Evolutionary conservation across 2,888 invertebrate species (phyloP).

Genomic region (Phortica magna): DNA sequence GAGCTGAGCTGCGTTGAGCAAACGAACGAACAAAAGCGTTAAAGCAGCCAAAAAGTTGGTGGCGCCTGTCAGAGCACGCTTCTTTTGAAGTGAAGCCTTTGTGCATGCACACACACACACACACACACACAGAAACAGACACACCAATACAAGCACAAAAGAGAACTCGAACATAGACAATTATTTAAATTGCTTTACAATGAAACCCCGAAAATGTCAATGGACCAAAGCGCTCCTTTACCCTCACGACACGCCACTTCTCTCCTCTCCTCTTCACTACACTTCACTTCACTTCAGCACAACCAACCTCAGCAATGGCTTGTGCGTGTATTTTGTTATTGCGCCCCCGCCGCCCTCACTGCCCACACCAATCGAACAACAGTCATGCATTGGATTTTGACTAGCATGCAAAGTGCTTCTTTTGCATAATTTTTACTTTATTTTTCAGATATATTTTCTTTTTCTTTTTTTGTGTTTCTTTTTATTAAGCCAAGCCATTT

Average conservation of each 20-base stretch:
- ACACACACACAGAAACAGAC: neutral
- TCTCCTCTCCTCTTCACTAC: constrained; percentile 31
- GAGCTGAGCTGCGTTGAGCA: too few species aligned
- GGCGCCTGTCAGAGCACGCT: neutral
- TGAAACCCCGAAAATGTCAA: constrained; percentile 70
- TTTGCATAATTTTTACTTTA: constrained; percentile 50
- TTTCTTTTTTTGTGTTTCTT: neutral
- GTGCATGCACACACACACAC: neutral
- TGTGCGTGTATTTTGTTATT: neutral
- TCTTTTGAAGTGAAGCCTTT: constrained; percentile 40
- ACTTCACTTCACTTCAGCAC: neutral
- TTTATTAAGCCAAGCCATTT: neutral
- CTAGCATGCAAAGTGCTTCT: constrained; percentile 68
- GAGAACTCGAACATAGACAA: constrained; percentile 50
- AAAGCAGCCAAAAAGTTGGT: neutral
- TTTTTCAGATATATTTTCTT: constrained; percentile 41
- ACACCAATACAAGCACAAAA: constrained; percentile 21
- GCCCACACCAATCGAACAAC: neutral
- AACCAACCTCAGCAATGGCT: too few species aligned
- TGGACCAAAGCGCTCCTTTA: constrained; percentile 61
- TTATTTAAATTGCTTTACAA: constrained; percentile 72
- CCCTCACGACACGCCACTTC: constrained; percentile 33
- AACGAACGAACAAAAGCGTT: neutral
- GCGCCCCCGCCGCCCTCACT: neutral
- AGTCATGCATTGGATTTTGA: constrained; percentile 30